A percentile compares a stretch with the other conserved stretches of the same genome.
phyloP scores from a whole-genome alignment of 2,888 invertebrate species.

The Galeopsomyia nigrocyanea region DNA sequence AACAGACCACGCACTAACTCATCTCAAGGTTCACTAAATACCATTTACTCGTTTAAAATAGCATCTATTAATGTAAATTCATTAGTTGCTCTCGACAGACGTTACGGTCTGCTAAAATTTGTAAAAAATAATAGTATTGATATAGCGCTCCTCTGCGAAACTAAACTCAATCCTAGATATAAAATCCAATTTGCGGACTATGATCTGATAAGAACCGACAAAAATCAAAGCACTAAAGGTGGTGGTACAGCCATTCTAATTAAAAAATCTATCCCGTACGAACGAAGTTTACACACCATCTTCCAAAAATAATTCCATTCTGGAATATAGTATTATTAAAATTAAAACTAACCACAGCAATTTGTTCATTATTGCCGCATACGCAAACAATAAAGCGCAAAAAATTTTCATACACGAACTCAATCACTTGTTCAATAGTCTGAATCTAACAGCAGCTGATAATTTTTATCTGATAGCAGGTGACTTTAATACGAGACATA shows the following conservation, averaged over 20 bases:
- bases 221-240: constrained; percentile 13
- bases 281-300: no score
- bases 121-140: constrained; percentile 17
- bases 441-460: neutral
- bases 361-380: neutral
- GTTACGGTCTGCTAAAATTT: constrained; percentile 1
- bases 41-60: neutral
- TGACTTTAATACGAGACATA: constrained; percentile 17
- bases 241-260: constrained; percentile 25
- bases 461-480: constrained; percentile 30
- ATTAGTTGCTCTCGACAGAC: neutral
- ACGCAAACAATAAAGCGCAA: constrained; percentile 17
- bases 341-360: neutral
- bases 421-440: neutral
- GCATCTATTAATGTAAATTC: constrained; percentile 23
- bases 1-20: no score
- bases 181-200: constrained; percentile 29
- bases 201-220: constrained; percentile 31
- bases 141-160: constrained; percentile 33
- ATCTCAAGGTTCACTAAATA: constrained; percentile 11
- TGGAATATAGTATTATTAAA: constrained; percentile 8
- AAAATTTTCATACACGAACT: constrained; percentile 16
- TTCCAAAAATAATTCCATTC: constrained; percentile 5
- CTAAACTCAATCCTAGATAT: constrained; percentile 33
- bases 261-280: no score